A percentile compares a stretch with the other conserved stretches of the same genome.
phyloP scores from a whole-genome alignment of 2,113 vertebrate species.

The Clarias magur region DNA sequence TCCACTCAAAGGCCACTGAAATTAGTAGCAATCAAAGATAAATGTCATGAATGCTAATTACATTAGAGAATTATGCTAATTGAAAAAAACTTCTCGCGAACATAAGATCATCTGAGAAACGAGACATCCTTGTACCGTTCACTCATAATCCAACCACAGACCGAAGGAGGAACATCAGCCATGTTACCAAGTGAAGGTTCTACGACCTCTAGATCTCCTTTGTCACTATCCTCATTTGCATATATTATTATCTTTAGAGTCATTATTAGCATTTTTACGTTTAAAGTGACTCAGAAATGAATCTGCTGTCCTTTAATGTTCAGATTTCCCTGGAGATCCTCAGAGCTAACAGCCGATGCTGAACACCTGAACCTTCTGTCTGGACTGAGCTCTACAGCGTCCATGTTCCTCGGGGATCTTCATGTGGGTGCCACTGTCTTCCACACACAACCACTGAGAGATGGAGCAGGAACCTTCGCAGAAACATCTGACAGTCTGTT shows the following conservation, averaged over 20 bases:
- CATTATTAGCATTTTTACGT: constrained; percentile 13
- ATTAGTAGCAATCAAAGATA: constrained; percentile 10
- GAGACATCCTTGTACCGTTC: too few relatives aligned
- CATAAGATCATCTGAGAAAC: neutral
- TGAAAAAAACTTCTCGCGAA: neutral
- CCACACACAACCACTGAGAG: neutral
- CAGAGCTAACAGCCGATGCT: neutral
- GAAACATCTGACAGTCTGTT: neutral
- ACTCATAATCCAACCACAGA: neutral
- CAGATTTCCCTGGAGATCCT: neutral
- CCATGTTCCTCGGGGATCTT: neutral
- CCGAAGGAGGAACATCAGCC: neutral
- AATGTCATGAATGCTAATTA: constrained; percentile 15
- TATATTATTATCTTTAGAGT: constrained; percentile 1
- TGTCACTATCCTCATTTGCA: neutral
- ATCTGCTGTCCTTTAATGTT: neutral
- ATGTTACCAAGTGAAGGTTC: neutral
- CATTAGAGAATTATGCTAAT: constrained; percentile 6
- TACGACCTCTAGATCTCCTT: neutral
- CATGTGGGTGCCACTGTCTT: neutral
- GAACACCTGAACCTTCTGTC: neutral
- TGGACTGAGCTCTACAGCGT: neutral
- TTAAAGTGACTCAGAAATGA: constrained; percentile 8
- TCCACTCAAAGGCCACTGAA: constrained; percentile 1
- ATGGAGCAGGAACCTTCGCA: neutral